A percentile compares a stretch with the other conserved stretches of the same genome.
These are phyloP conservation scores for Eilema sororculum DNA, from an alignment of 2,888 invertebrate species.

Conservation along the genomic window DNA sequence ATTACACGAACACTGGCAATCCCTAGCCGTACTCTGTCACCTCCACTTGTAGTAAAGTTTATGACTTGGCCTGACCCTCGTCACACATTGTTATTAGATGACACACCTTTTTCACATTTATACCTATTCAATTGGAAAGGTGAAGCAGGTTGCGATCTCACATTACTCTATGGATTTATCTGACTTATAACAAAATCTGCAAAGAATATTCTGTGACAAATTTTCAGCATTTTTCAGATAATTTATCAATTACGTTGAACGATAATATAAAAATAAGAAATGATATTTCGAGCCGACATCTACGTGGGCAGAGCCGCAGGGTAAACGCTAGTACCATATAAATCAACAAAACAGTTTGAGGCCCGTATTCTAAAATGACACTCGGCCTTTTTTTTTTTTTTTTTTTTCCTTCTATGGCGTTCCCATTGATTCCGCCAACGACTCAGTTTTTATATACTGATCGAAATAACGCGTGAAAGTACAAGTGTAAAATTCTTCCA, in stretches of 20 bases:
- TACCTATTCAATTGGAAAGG: slow-evolving; percentile 54
- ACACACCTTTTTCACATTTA: slow-evolving; percentile 59
- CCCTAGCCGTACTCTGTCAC: slow-evolving; percentile 48
- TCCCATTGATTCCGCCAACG: too few relatives aligned
- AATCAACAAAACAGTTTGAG: too few relatives aligned
- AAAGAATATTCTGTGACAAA: background rate
- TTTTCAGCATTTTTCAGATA: background rate
- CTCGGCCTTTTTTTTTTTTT: too few relatives aligned
- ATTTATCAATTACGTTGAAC: background rate
- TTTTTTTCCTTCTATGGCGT: too few relatives aligned
- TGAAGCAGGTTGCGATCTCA: slow-evolving; percentile 46
- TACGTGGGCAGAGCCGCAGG: too few relatives aligned
- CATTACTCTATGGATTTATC: slow-evolving; percentile 46
- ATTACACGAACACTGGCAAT: slow-evolving; percentile 27
- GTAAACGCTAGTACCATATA: too few relatives aligned
- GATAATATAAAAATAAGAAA: too few relatives aligned
- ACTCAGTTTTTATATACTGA: too few relatives aligned
- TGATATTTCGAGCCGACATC: too few relatives aligned
- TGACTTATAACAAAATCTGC: slow-evolving; percentile 24
- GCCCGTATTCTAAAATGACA: too few relatives aligned
- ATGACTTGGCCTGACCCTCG: slow-evolving; percentile 70
- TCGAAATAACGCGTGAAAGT: too few relatives aligned
- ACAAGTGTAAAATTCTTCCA: too few relatives aligned
- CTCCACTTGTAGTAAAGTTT: slow-evolving; percentile 65
- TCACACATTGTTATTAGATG: slow-evolving; percentile 63